Base-by-base conservation (phyloP, 2,113 vertebrate genomes). In the Anolis sagrei region DNA sequence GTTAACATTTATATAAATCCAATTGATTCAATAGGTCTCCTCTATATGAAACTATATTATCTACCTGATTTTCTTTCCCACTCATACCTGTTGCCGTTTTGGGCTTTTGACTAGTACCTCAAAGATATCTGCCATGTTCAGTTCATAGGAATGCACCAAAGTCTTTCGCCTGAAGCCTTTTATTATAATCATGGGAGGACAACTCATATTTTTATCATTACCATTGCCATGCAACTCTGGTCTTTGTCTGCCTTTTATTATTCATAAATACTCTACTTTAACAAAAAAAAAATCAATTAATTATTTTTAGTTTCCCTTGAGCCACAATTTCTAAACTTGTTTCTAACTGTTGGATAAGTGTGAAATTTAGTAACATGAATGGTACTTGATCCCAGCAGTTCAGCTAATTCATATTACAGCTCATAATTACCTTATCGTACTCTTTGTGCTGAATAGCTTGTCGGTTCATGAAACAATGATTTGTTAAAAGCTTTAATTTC, bases 351-450 rank as follows among this genome's bases (percentile, higher is more conserved):
- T 73, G 69, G 39, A 44, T 32, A 80, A 68, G 11, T 79, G 76
- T 79, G 73, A 73, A 79, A 73, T 85, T 79, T 79, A 85, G 68
- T 72, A 72, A 64, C 29, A 73, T 74, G 69, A 79, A 73, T 80
- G 76, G 69, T 86, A 34, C 44, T 80, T 86, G 51, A 79, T 79
- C 77, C 34, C n/a, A 62, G 66, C 36, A 72, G 68, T 85, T 68
- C 36, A 70, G 51, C 51, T 79, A 73, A 86, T 73, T 86, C 68
- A 32, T 73, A 62, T 86, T 80, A 64, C 29, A 73, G 76, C 23
- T 64, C 7, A 5, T 74, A 79, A 86, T 86, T 74, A 48, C 66
- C 25, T 21, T 18, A 58, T 72, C 34, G 51, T 79, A 51, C 76
- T 85, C 68, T 72, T 85, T 61, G 34, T 32, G 29, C 68, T 51